Conservation (phyloP, 2,797 vertebrate genomes). For the Hirundo rustica region DNA sequence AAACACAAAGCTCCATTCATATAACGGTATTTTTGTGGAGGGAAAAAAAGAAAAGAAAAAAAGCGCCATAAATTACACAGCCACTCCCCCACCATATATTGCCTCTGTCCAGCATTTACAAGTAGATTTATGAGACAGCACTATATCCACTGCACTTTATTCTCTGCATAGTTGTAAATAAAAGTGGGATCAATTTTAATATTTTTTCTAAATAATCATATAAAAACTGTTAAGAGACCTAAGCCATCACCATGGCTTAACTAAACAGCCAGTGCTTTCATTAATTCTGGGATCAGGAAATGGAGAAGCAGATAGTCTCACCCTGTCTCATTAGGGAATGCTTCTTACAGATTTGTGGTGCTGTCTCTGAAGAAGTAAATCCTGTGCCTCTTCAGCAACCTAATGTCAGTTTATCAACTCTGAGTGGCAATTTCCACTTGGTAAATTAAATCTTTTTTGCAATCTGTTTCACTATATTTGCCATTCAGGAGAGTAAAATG, state of each 20-base stretch:
- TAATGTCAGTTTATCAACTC: conserved; percentile 5
- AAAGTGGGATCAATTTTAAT: not conserved
- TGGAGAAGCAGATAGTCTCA: not conserved
- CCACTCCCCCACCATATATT: not conserved
- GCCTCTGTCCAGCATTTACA: not conserved
- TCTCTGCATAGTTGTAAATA: not conserved
- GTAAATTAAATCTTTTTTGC: conserved; percentile 51
- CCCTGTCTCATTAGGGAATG: not conserved
- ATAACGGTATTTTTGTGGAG: not conserved
- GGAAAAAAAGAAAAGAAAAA: not conserved
- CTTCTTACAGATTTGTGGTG: conserved; percentile 18
- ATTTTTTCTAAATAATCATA: not conserved
- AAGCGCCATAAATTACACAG: not conserved
- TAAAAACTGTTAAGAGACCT: not conserved
- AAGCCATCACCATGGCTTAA: not conserved
- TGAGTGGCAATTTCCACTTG: conserved; percentile 45
- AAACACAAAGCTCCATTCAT: not conserved
- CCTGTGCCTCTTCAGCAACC: not conserved
- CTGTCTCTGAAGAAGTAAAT: conserved; percentile 45
- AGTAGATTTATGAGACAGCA: not conserved
- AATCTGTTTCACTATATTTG: conserved; percentile 52
- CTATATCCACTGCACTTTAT: not conserved
- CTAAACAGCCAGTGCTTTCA: not conserved
- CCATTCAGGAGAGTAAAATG: conserved; percentile 42
- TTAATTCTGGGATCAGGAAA: not conserved